Evolutionary conservation across 2,888 invertebrate genomes (phyloP), one percentile per base, ranked within the genome.

Genomic region (Agrenia bidenticulata): DNA sequence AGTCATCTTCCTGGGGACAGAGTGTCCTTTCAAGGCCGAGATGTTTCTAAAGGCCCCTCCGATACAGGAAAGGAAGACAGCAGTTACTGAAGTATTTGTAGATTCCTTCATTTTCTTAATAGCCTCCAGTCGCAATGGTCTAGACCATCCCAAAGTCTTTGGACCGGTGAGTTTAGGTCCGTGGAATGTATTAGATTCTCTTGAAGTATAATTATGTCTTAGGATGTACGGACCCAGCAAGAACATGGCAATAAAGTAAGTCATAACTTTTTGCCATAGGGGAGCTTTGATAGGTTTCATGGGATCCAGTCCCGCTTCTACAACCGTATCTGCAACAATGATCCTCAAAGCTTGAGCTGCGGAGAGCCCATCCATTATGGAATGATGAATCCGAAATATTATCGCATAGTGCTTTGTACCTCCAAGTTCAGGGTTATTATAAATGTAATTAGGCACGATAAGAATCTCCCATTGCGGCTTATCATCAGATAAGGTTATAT

Each of bases 381-480:
- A 56, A 32, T 72, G 72, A 50, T 69, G 67, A 15, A 72, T 59
- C 21, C 65, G 53, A 50, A 69, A 72, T 26, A 72, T 67, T 1
- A 71, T 54, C 1, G 63, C 71, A 39, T 71, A 71, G 50, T 57
- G 56, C 2, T 41, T 69, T 50, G 7, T 24, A n/a, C 26, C 23
- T 7, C 17, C 7, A 17, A 21, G 27, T 13, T 45, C 23, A 1
- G 51, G 26, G 24, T 51, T 53, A 2, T 64, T 37, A 56, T 65
- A 69, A 15, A 50, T 27, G 24, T 68, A 71, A 27, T 64, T 64
- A 15, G 71, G 71, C 2, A 72, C 63, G 11, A 72, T 42, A 9
- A 67, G 55, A 15, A 59, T 58, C 39, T 72, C 72, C 72, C 72
- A 72, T 37, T 66, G 72, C 11, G 72, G 67, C 60, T 67, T 70